These are phyloP conservation scores for Pemphredon lugubris DNA, from an alignment of 2,888 invertebrate species.

Conservation along the genomic window DNA sequence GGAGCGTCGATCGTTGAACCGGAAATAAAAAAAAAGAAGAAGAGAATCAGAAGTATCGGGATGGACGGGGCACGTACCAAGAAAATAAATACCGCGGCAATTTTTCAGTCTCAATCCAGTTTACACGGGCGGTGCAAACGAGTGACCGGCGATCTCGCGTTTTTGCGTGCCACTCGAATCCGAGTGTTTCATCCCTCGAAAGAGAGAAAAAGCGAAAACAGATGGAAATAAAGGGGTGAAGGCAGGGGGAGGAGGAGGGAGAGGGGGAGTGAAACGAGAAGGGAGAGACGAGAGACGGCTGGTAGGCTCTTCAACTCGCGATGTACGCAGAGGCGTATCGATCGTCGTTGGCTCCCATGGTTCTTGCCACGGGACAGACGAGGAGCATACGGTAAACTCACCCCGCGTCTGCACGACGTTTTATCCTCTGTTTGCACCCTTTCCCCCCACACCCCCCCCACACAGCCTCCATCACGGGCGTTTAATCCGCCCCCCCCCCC, in stretches of 20 bases:
- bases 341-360: slow-evolving; percentile 65
- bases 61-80: no score
- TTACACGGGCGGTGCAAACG: neutral
- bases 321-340: slow-evolving; percentile 64
- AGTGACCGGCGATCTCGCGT: slow-evolving; percentile 8
- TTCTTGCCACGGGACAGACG: slow-evolving; percentile 68
- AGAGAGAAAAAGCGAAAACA: slow-evolving; percentile 1
- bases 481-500: slow-evolving; percentile 43
- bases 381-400: slow-evolving; percentile 44
- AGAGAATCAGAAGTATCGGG: no score
- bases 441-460: slow-evolving; percentile 46
- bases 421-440: slow-evolving; percentile 60
- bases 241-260: neutral
- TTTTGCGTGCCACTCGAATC: slow-evolving; percentile 12
- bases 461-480: slow-evolving; percentile 46
- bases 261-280: neutral
- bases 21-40: no score
- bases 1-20: no score
- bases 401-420: slow-evolving; percentile 49
- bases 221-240: slow-evolving; percentile 15
- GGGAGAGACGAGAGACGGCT: slow-evolving; percentile 11
- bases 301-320: slow-evolving; percentile 49
- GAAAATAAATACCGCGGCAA: no score
- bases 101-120: neutral
- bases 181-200: slow-evolving; percentile 8